Conservation (phyloP, 2,113 vertebrate species). For the Thunnus thynnus region DNA sequence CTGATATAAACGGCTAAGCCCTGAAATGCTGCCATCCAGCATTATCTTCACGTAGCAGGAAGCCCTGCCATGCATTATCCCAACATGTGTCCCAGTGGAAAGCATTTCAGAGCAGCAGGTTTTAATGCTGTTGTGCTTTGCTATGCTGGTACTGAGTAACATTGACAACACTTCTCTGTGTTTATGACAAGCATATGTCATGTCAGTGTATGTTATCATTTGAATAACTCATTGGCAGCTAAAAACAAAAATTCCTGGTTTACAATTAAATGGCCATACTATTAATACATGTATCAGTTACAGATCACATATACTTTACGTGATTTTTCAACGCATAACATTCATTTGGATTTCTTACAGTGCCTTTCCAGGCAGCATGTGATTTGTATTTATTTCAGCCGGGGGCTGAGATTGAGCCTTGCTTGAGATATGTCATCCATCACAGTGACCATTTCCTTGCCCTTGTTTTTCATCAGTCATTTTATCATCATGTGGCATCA, state of each 20-base stretch:
- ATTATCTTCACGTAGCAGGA: constrained; percentile 66
- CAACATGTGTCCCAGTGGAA: constrained; percentile 45
- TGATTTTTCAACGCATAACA: background rate
- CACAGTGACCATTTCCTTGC: constrained; percentile 10
- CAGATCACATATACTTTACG: background rate
- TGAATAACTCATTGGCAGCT: constrained; percentile 9
- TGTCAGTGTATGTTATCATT: too few relatives aligned
- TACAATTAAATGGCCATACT: background rate
- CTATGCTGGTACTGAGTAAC: background rate
- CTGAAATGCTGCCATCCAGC: constrained; percentile 62
- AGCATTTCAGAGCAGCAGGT: constrained; percentile 33
- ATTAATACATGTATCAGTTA: background rate
- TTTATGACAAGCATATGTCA: constrained; percentile 26
- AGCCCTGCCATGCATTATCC: constrained; percentile 42
- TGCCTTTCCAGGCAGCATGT: constrained; percentile 3
- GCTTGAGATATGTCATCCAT: constrained; percentile 35
- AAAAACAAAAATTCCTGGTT: background rate
- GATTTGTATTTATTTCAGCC: constrained; percentile 35
- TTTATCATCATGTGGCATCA: constrained; percentile 15
- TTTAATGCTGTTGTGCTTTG: constrained; percentile 25
- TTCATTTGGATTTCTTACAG: background rate
- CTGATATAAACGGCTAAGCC: constrained; percentile 37
- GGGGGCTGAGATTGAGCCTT: background rate
- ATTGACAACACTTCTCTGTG: constrained; percentile 9
- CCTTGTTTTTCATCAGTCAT: constrained; percentile 31